phyloP scores from a whole-genome alignment of 1,140 invertebrate species.

The Calliphora vicina region DNA sequence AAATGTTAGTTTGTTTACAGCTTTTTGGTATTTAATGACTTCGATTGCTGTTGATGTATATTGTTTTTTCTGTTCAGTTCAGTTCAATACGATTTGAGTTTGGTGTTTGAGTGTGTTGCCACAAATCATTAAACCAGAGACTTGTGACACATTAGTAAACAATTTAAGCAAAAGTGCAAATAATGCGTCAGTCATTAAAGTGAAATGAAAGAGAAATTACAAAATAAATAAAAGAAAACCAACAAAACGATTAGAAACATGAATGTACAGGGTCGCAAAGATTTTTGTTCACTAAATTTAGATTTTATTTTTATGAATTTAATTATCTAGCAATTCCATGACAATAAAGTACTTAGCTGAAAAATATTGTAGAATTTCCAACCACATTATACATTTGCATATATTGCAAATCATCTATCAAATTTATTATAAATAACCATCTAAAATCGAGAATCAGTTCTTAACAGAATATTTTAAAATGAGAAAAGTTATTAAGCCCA shows the following conservation, averaged over 20 bases:
- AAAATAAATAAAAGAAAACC: slow-evolving; percentile 3
- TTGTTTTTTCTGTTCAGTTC: neutral
- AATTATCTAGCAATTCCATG: no score
- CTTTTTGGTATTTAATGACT: neutral
- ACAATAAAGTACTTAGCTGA: no score
- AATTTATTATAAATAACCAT: no score
- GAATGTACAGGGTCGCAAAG: neutral
- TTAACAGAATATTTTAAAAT: no score
- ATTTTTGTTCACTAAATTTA: neutral
- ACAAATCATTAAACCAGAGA: slow-evolving; percentile 21
- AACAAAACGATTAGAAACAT: neutral
- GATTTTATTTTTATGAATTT: no score
- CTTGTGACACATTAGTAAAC: slow-evolving; percentile 37
- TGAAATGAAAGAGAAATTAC: slow-evolving; percentile 38
- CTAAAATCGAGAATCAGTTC: no score
- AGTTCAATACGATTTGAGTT: neutral
- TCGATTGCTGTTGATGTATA: neutral
- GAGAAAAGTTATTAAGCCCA: no score
- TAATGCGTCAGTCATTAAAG: slow-evolving; percentile 35
- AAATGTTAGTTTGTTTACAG: neutral
- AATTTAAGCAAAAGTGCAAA: slow-evolving; percentile 37
- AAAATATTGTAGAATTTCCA: no score
- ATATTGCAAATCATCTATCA: no score
- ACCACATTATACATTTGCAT: no score
- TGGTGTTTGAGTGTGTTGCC: neutral